Conservation (phyloP, 2,888 invertebrate genomes). For the Tipula unca region DNA sequence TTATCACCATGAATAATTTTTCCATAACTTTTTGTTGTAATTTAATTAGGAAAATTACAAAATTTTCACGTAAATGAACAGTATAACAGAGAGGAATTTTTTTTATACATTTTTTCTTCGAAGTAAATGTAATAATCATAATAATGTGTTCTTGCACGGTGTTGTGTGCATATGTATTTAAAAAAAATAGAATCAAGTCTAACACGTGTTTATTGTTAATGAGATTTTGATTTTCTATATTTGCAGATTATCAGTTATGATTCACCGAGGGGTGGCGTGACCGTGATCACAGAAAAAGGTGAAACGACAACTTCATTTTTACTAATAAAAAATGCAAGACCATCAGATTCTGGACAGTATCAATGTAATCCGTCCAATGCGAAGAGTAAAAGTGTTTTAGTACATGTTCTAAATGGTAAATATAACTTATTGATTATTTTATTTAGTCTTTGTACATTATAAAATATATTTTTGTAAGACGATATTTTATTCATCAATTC, state of each 20-base stretch:
- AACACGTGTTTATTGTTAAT: background rate
- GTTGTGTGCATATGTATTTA: background rate
- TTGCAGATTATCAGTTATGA: conserved; percentile 90
- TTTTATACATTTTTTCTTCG: background rate
- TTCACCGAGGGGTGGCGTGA: conserved; percentile 82
- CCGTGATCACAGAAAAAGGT: conserved; percentile 84
- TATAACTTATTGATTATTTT: conserved; percentile 28
- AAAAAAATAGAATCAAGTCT: background rate
- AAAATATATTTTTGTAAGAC: background rate
- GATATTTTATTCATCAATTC: background rate
- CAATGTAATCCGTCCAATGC: conserved; percentile 93
- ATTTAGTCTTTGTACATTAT: background rate
- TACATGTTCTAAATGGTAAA: conserved; percentile 91
- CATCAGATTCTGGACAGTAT: conserved; percentile 83
- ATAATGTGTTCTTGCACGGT: background rate
- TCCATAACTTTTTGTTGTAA: background rate
- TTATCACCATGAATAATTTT: background rate
- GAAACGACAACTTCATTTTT: conserved; percentile 85
- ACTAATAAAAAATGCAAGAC: conserved; percentile 77
- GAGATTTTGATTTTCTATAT: conserved; percentile 25
- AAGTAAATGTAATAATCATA: background rate
- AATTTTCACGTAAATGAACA: background rate
- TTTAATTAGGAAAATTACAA: conserved; percentile 8
- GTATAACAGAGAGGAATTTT: background rate
- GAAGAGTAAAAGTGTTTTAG: conserved; percentile 80